Evolutionary conservation across 1,140 invertebrate species (phyloP).

Genomic region (Heliconius melpomene): DNA sequence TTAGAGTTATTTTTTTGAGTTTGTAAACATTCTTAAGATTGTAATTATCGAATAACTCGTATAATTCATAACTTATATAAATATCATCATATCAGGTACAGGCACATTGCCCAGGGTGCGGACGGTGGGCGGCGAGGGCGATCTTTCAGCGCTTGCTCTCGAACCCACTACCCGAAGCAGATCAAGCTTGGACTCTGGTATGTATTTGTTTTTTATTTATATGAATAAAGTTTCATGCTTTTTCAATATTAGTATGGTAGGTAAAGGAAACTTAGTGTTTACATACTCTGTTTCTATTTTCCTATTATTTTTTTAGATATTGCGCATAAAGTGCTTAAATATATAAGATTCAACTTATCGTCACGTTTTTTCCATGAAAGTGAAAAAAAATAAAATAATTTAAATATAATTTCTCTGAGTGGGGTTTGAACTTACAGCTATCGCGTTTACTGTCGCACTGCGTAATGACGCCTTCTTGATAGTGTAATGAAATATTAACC

Average conservation of each 20-base stretch:
- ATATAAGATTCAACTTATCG: background rate
- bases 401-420: too few species aligned
- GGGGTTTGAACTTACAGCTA: too few species aligned
- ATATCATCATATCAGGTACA: constrained; percentile 46
- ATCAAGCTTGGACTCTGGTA: constrained; percentile 77
- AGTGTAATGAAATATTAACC: too few species aligned
- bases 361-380: too few species aligned
- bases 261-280: background rate
- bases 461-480: too few species aligned
- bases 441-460: too few species aligned
- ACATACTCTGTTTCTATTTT: background rate
- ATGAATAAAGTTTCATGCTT: background rate
- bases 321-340: background rate
- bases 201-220: background rate
- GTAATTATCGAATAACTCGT: too few species aligned
- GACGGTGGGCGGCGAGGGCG: constrained; percentile 63
- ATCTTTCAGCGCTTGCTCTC: constrained; percentile 57
- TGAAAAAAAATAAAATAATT: too few species aligned
- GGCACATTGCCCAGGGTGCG: constrained; percentile 67
- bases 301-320: background rate
- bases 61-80: background rate
- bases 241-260: background rate
- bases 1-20: background rate
- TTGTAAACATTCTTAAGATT: too few species aligned
- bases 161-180: constrained; percentile 70